Evolutionary conservation across 2,888 invertebrate genomes (phyloP).

Genomic region (Plutella xylostella): DNA sequence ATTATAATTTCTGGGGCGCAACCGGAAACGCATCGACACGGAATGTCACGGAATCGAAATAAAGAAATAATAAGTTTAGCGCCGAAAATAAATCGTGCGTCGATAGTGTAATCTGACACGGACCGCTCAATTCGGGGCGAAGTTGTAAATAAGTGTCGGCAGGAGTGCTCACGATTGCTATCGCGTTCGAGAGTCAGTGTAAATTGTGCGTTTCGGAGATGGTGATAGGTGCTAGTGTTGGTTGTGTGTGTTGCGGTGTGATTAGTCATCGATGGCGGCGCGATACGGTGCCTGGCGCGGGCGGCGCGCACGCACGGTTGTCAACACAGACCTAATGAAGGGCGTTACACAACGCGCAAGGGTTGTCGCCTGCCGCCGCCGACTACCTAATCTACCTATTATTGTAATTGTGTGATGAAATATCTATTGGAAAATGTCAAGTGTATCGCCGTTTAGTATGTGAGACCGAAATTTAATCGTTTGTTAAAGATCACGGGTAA

Average conservation of each 20-base stretch:
- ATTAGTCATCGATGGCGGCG: slow-evolving; percentile 69
- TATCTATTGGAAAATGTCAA: too few species aligned
- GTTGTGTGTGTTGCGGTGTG: slow-evolving; percentile 36
- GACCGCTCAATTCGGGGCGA: slow-evolving; percentile 63
- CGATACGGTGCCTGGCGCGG: slow-evolving; percentile 63
- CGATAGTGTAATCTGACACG: slow-evolving; percentile 53
- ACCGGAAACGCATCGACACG: too few species aligned
- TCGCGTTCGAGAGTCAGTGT: slow-evolving; percentile 16
- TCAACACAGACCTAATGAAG: slow-evolving; percentile 69
- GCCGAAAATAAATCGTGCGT: slow-evolving; percentile 52
- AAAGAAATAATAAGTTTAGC: slow-evolving; percentile 58
- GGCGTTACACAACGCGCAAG: slow-evolving; percentile 66
- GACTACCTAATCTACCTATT: too few species aligned
- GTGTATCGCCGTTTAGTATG: too few species aligned
- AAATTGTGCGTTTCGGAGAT: neutral
- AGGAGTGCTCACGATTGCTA: slow-evolving; percentile 64
- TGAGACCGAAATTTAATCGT: too few species aligned
- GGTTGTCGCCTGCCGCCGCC: too few species aligned
- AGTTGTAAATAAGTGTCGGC: slow-evolving; percentile 56
- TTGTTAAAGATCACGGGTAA: too few species aligned
- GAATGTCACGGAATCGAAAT: slow-evolving; percentile 25
- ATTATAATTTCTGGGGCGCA: too few species aligned
- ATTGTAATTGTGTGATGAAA: too few species aligned
- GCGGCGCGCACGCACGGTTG: slow-evolving; percentile 66
- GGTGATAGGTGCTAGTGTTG: slow-evolving; percentile 12